Evolutionary conservation across 2,888 invertebrate genomes (phyloP), one percentile per base, ranked within the genome.

Genomic region (Osmoderma eremita): DNA sequence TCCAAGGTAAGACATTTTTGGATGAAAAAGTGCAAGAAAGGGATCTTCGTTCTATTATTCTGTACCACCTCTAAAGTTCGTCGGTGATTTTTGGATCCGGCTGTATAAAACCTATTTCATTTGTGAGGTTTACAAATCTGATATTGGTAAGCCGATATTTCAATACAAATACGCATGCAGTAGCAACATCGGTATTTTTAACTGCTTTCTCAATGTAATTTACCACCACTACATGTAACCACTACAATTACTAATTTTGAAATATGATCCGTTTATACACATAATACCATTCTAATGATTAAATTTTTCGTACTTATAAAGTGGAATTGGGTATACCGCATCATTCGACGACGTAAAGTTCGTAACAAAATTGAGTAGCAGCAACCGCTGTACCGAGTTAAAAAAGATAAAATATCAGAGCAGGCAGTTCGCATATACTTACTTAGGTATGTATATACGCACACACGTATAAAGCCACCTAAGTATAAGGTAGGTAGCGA

Each of bases 321-420:
- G 58, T 12, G 24, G 17, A 45, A 58, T 58, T 58, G 42, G 45
- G 30, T 58, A 53, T 6, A 42, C 42, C 58, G 58, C 58, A 61
- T 48, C 30, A 24, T 17, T 61, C 36, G 17, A 20, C 36, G 45
- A 61, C 45, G 45, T 17, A 18, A 61, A 45, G 45, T 48, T 48
- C 30, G 45, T 61, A 48, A 24, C 30, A 17, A 61, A 48, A 61
- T 61, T 45, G 30, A 45, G 45, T 61, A 61, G 58, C 24, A 45
- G 24, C 45, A 45, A 17, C 45, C 10, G 30, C 8, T 24, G 13
- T 51, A 61, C 15, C 45, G 15, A 61, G 30, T n/a, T 45, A 45
- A 61, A 45, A 17, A 48, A 61, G 15, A 45, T 45, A 61, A 45
- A 45, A 61, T 12, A 56, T 42, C 15, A 56, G 45, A 45, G 18